Percentiles rank a stretch among this genome's conserved stretches.
Evolutionary conservation across 2,888 invertebrate species (phyloP).

Genomic region (Sinotaia quadrata): DNA sequence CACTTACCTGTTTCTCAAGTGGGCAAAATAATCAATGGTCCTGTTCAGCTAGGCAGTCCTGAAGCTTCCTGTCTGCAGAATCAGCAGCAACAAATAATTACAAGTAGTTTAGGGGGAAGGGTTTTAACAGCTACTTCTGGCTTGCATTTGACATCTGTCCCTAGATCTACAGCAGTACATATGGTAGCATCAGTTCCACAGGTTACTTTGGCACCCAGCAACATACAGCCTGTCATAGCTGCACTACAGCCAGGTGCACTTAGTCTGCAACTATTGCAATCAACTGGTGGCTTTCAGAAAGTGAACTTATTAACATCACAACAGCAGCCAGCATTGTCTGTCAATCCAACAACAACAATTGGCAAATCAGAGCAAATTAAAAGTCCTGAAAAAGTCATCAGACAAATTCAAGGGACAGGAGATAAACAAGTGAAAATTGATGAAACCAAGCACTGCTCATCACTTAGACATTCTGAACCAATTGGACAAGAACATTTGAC

Average conservation of each 20-base stretch:
- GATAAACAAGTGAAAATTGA: no score
- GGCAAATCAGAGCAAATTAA: no score
- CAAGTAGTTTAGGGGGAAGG: neutral
- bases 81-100: neutral
- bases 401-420: no score
- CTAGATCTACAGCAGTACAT: neutral
- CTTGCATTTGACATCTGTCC: neutral
- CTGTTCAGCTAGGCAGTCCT: neutral
- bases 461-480: no score
- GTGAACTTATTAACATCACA: neutral
- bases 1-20: neutral
- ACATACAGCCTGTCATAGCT: slow-evolving; percentile 9
- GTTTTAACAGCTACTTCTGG: neutral
- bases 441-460: no score
- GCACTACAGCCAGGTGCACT: neutral
- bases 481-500: no score
- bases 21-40: neutral
- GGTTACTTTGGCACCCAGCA: neutral
- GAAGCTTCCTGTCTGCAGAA: neutral
- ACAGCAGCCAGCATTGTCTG: neutral
- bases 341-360: no score
- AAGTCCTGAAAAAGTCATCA: no score
- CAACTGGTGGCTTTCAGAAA: neutral
- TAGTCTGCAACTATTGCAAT: slow-evolving; percentile 8
- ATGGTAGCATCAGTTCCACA: slow-evolving; percentile 5